These are phyloP conservation scores for Eucriotettix oculatus DNA, from an alignment of 2,888 invertebrate genomes.

Conservation along the genomic window DNA sequence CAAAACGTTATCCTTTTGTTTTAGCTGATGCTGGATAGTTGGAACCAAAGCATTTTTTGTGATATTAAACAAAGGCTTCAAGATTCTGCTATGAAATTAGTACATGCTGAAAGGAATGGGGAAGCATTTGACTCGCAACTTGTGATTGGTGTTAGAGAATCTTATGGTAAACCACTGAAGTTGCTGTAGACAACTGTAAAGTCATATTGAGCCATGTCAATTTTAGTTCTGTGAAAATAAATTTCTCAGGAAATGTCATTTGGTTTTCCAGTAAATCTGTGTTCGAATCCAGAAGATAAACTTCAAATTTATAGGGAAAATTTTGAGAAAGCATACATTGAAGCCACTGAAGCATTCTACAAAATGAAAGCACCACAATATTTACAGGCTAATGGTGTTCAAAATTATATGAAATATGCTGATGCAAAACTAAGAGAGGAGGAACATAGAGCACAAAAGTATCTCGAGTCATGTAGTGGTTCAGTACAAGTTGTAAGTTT, in stretches of 20 bases:
- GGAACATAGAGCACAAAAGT: conserved; percentile 79
- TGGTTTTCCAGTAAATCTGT: conserved; percentile 65
- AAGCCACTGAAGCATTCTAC: conserved; percentile 89
- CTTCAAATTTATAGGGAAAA: conserved; percentile 90
- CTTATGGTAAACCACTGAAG: conserved; percentile 58
- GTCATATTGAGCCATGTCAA: no score
- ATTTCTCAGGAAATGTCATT: background rate
- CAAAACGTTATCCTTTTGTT: conserved; percentile 6
- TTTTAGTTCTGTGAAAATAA: no score
- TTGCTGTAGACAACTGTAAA: conserved; percentile 2
- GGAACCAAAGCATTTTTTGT: conserved; percentile 94
- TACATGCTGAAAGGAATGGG: conserved; percentile 91
- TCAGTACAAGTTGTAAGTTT: conserved; percentile 37
- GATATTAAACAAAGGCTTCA: conserved; percentile 86
- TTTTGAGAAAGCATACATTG: conserved; percentile 92
- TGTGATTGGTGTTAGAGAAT: conserved; percentile 94
- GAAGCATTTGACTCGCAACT: conserved; percentile 95
- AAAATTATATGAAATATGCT: conserved; percentile 93
- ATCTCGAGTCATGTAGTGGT: conserved; percentile 79
- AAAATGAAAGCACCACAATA: conserved; percentile 80
- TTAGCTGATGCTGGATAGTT: conserved; percentile 92
- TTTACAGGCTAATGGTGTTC: conserved; percentile 77
- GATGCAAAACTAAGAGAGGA: conserved; percentile 90
- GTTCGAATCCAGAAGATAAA: conserved; percentile 83
- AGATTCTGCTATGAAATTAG: conserved; percentile 93